phyloP scores from a whole-genome alignment of 2,888 invertebrate species.

The Drosophila koepferae region DNA sequence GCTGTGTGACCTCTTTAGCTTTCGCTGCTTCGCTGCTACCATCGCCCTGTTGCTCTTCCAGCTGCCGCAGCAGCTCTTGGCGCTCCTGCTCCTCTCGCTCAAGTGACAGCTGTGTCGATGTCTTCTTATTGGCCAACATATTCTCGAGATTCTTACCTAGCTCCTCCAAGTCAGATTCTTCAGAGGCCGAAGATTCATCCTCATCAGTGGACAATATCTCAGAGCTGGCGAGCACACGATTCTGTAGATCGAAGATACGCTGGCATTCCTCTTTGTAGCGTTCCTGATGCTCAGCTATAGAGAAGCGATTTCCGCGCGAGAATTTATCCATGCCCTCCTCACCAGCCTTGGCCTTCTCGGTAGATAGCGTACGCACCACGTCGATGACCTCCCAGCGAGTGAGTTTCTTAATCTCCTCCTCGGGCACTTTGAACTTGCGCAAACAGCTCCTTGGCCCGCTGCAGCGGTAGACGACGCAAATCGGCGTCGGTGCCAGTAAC shows the following conservation, averaged over 20 bases:
- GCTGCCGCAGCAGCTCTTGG: conserved; percentile 96
- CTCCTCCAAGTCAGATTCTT: conserved; percentile 98
- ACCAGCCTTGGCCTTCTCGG: conserved; percentile 98
- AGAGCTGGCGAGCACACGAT: conserved; percentile 95
- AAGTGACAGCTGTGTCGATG: conserved; percentile 94
- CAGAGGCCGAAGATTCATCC: conserved; percentile 96
- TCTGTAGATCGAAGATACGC: conserved; percentile 98
- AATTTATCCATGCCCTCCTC: conserved; percentile 99
- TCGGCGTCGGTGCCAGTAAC: conserved; percentile 99
- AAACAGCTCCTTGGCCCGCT: conserved; percentile 98
- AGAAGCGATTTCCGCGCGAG: conserved; percentile 98
- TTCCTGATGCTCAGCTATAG: conserved; percentile 99
- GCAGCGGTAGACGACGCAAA: conserved; percentile 96
- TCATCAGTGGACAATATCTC: conserved; percentile 99
- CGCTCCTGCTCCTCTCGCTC: conserved; percentile 98
- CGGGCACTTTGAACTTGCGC: conserved; percentile 98
- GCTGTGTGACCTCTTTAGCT: conserved; percentile 80
- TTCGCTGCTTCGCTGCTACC: conserved; percentile 89
- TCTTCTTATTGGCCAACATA: conserved; percentile 98
- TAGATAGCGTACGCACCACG: conserved; percentile 98
- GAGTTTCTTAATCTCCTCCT: conserved; percentile 96
- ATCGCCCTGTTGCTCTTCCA: conserved; percentile 91
- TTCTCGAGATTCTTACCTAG: conserved; percentile 99
- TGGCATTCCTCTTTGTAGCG: conserved; percentile 99
- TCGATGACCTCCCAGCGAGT: conserved; percentile 99